Evolutionary conservation across 2,888 invertebrate genomes (phyloP).

Genomic region (Polylopha cassiicola): DNA sequence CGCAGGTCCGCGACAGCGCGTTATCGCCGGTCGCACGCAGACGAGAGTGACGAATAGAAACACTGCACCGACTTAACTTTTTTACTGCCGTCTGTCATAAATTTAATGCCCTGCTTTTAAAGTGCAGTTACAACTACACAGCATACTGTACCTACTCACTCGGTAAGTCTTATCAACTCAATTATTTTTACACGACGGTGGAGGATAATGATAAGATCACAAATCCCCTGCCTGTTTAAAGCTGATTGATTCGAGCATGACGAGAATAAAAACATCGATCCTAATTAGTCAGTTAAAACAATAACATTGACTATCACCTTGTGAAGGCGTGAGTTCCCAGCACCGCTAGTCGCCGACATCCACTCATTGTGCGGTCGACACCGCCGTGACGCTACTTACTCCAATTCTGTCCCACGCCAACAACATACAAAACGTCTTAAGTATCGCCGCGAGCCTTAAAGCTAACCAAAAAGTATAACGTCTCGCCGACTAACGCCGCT

Average conservation of each 20-base stretch:
- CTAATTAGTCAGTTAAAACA: constrained; percentile 70
- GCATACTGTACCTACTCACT: no score
- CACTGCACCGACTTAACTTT: constrained; percentile 50
- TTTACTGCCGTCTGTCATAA: constrained; percentile 44
- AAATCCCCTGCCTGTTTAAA: neutral
- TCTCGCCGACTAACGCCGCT: constrained; percentile 35
- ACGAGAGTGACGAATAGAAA: constrained; percentile 57
- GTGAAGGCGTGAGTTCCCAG: constrained; percentile 70
- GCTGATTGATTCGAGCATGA: constrained; percentile 8
- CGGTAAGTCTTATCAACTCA: no score
- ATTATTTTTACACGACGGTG: no score
- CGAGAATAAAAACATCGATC: constrained; percentile 42
- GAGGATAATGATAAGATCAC: no score
- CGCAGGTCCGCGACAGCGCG: constrained; percentile 56
- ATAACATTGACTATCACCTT: constrained; percentile 65
- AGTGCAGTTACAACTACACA: constrained; percentile 21
- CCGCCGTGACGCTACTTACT: constrained; percentile 77
- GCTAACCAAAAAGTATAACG: constrained; percentile 37
- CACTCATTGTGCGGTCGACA: constrained; percentile 72
- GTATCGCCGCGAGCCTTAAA: constrained; percentile 39
- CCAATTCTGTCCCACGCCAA: constrained; percentile 65
- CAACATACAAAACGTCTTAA: constrained; percentile 56
- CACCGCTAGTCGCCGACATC: constrained; percentile 72
- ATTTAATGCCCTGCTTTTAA: constrained; percentile 39
- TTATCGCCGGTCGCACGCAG: constrained; percentile 63